Evolutionary conservation across 2,113 vertebrate species (phyloP), one percentile per base, ranked within the genome.

Genomic region (Ammodramus savannarum): DNA sequence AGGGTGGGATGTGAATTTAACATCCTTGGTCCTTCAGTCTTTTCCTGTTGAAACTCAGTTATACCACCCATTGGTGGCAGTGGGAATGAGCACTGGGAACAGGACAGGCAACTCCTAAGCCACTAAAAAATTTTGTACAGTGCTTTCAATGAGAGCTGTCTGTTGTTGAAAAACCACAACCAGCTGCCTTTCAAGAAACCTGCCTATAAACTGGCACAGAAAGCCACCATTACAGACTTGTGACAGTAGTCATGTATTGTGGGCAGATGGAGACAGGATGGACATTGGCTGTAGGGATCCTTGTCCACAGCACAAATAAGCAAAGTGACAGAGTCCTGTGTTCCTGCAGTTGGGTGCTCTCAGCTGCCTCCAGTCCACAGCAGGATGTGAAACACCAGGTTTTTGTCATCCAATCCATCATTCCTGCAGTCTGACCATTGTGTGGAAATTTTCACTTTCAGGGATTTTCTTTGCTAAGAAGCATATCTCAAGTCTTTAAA

Each of bases 1-100:
- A 29, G 38, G 10, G 22, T 65, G 46, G 17, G 65, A 59, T 82
- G 36, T 66, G 61, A 76, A 68, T 91, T 78, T 55, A 16, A 32
- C 38, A 15, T 43, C 71, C 9, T 2, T 3, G 31, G 19, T 3
- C 39, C 19, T 85, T 59, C 38, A 34, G 23, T 29, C 31, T 73
- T 73, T 72, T 52, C 38, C 61, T 81, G 23, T 22, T 36, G 57
- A 67, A 85, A 57, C 6, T 27, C 9, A 26, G 4, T 57, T 26
- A 15, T 2, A 9, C 13, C 17, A 21, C 27, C 62, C 3, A 1
- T 19, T 0, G 0, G 39, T 22, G 39, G 11, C 34, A 36, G 55
- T 20, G 58, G 26, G 9, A 13, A 2, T 0, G 1, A 36, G 27
- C n/a, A 20, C 25, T 19, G 25, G 31, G 17, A 68, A 57, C 6